Evolutionary conservation across 2,888 invertebrate genomes (phyloP), one percentile per base, ranked within the genome.

Genomic region (Podabrus alpinus): DNA sequence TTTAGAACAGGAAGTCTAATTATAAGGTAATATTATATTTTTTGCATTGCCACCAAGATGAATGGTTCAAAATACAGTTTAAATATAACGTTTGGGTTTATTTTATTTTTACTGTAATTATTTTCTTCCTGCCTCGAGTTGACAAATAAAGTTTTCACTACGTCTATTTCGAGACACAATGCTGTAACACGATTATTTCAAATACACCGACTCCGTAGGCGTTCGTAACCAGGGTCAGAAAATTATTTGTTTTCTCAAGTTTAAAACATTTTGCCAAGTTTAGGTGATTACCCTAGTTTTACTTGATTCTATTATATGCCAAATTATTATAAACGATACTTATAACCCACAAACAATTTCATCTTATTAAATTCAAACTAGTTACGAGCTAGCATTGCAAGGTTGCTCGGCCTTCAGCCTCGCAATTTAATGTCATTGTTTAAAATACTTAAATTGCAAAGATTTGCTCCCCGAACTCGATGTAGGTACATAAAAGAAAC

Each of bases 1-100:
- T 45, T 45, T n/a, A 16, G 21, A 64, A 64, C 62, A 64, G 62
- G 62, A 64, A 64, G 62, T 64, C 62, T 64, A 64, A 64, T 64
- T 64, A 64, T 64, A 64, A 64, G 62, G 62, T 64, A 64, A 64
- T 64, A 45, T 45, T 45, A 19, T 19, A 64, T 21, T 64, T 64
- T 64, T 64, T 64, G 19, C 62, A 64, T 64, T 64, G 62, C 21
- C 62, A 64, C 62, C 13, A 64, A 64, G 62, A 64, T 64, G 21
- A 64, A 64, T 64, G 62, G 62, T 11, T 64, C 45, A 45, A 45
- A n/a, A 45, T n/a, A 7, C 45, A 13, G 45, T 45, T 45, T 45
- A 45, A 45, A 45, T 45, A 45, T 45, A 45, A 45, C 45, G n/a
- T 45, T 45, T n/a, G 45, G 5, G 13, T 45, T 45, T 45, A 45